Evolutionary conservation across 2,113 vertebrate species (phyloP).

Genomic region (Erinaceus europaeus): DNA sequence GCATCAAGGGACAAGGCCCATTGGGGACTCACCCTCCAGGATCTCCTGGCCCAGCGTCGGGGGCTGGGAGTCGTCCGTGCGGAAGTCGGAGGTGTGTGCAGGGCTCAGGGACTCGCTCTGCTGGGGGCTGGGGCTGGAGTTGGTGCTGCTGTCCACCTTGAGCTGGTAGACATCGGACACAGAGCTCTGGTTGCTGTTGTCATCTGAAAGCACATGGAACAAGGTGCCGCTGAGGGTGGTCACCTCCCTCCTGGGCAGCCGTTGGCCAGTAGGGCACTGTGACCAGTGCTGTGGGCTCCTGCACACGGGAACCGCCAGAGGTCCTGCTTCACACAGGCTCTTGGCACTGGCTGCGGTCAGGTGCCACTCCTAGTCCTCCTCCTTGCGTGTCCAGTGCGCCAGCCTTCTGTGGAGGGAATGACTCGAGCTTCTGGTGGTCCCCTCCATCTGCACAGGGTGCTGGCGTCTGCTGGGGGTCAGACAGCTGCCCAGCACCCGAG

Average conservation of each 20-base stretch:
- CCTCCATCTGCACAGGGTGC: no score
- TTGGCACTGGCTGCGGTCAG: no score
- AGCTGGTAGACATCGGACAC: constrained; percentile 93
- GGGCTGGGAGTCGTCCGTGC: constrained; percentile 94
- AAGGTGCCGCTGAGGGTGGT: constrained; percentile 54
- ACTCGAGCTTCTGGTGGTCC: no score
- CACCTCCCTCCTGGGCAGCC: background rate
- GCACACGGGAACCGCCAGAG: no score
- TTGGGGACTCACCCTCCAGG: constrained; percentile 89
- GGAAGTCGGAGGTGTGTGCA: constrained; percentile 89
- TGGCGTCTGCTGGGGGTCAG: no score
- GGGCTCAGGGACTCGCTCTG: constrained; percentile 94
- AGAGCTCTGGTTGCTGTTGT: constrained; percentile 99
- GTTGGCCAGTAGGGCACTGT: background rate
- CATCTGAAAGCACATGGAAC: constrained; percentile 85
- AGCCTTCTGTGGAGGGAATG: no score
- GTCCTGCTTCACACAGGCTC: no score
- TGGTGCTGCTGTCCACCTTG: constrained; percentile 96
- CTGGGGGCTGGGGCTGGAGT: constrained; percentile 92
- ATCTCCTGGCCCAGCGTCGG: constrained; percentile 96
- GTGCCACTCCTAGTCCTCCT: no score
- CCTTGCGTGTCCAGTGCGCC: no score
- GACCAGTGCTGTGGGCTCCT: background rate
- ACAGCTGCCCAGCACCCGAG: no score
- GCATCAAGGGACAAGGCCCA: no score